phyloP scores from a whole-genome alignment of 2,113 vertebrate genomes.

The Rana temporaria region DNA sequence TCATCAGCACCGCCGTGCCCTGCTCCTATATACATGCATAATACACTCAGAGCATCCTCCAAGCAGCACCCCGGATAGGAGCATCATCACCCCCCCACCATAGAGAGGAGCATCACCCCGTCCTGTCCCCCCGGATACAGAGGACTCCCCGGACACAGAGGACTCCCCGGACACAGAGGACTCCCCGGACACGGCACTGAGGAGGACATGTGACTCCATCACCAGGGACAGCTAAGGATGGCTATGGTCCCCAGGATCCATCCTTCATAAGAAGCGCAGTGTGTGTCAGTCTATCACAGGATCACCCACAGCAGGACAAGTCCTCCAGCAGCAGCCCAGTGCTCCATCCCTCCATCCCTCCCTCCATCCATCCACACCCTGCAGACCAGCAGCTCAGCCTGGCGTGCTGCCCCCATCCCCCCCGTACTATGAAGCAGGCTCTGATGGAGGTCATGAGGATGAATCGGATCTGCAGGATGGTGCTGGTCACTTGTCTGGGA shows the following conservation, averaged over 20 bases:
- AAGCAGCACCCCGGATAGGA: not conserved
- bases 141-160: not conserved
- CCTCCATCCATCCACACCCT: constrained; percentile 16
- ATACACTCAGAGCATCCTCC: not conserved
- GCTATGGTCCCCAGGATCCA: not conserved
- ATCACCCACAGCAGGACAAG: not conserved
- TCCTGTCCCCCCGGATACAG: not conserved
- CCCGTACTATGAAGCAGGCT: constrained; percentile 87
- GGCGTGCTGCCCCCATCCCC: not conserved
- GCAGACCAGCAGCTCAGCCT: constrained; percentile 31
- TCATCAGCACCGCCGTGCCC: constrained; percentile 9
- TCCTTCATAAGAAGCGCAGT: not conserved
- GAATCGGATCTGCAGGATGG: constrained; percentile 93
- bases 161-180: not conserved
- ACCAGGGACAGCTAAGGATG: not conserved
- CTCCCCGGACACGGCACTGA: too few relatives aligned
- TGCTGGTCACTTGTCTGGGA: constrained; percentile 94
- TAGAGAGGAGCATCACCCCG: not conserved
- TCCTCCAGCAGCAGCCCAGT: not conserved
- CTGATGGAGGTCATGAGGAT: constrained; percentile 93
- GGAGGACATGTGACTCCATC: not conserved
- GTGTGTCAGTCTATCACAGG: not conserved
- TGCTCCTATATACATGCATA: constrained; percentile 41
- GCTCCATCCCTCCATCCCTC: not conserved
- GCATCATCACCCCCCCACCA: not conserved